These are phyloP conservation scores for Hypomesus transpacificus DNA, from an alignment of 2,113 vertebrate genomes.

Conservation along the genomic window DNA sequence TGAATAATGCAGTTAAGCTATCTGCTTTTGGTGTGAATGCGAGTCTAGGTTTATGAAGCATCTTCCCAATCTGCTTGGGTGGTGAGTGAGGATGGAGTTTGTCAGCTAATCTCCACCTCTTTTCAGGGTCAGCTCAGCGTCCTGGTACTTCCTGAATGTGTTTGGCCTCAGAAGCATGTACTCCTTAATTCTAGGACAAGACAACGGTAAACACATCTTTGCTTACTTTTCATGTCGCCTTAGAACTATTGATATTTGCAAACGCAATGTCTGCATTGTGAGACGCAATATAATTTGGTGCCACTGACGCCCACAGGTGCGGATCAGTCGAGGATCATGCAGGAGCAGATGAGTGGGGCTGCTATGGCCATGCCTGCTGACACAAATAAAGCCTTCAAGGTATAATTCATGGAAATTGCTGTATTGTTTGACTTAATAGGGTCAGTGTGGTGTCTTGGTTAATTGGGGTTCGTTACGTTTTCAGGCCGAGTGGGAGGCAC, in stretches of 20 bases:
- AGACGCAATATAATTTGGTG: neutral
- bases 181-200: conserved; percentile 94
- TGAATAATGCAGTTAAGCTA: no score
- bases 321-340: conserved; percentile 97
- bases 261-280: no score
- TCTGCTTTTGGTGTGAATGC: no score
- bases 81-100: neutral
- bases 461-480: conserved; percentile 14
- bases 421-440: neutral
- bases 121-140: conserved; percentile 95
- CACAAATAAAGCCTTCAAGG: conserved; percentile 99
- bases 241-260: no score
- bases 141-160: conserved; percentile 98
- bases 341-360: conserved; percentile 98
- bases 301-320: conserved; percentile 72
- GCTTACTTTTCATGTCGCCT: neutral
- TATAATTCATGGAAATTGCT: conserved; percentile 46
- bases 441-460: neutral
- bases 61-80: neutral
- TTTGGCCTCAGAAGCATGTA: conserved; percentile 99
- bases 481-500: conserved; percentile 96
- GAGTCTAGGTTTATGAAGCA: neutral
- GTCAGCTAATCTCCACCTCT: conserved; percentile 3
- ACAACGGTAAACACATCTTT: conserved; percentile 81
- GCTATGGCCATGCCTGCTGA: conserved; percentile 99